phyloP scores from a whole-genome alignment of 2,113 vertebrate genomes.

The Dicrurus megarhynchus region DNA sequence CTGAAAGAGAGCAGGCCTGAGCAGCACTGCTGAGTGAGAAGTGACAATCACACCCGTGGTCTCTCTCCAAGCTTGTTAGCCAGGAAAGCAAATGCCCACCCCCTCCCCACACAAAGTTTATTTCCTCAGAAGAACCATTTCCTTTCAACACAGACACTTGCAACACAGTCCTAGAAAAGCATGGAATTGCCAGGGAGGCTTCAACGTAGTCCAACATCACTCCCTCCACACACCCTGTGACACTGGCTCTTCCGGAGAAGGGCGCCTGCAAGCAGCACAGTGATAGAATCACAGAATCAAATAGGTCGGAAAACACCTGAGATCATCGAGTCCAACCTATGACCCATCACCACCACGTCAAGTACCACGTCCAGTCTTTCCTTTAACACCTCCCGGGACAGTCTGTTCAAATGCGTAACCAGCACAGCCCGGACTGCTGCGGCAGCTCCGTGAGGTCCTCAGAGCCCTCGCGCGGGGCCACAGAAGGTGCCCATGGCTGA shows the following conservation, averaged over 20 bases:
- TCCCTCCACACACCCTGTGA: background rate
- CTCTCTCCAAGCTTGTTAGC: background rate
- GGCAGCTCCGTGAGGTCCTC: background rate
- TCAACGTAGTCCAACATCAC: background rate
- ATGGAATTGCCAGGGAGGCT: background rate
- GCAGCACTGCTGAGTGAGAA: background rate
- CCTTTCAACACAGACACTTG: background rate
- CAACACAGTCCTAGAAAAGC: background rate
- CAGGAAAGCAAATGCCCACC: background rate
- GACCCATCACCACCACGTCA: background rate
- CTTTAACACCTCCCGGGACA: background rate
- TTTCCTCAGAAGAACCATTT: background rate
- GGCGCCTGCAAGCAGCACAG: background rate
- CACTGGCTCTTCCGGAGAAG: background rate
- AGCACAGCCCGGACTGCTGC: background rate
- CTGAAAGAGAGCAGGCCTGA: background rate
- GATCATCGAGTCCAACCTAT: background rate
- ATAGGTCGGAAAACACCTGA: no score
- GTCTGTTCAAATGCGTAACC: rapidly evolving
- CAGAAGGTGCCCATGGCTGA: background rate
- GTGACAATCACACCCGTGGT: background rate
- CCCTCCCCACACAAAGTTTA: background rate
- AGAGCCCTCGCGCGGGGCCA: background rate
- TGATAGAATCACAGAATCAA: background rate
- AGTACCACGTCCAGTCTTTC: background rate